Evolutionary conservation across 2,113 vertebrate species (phyloP).

Genomic region (Albula glossodonta): DNA sequence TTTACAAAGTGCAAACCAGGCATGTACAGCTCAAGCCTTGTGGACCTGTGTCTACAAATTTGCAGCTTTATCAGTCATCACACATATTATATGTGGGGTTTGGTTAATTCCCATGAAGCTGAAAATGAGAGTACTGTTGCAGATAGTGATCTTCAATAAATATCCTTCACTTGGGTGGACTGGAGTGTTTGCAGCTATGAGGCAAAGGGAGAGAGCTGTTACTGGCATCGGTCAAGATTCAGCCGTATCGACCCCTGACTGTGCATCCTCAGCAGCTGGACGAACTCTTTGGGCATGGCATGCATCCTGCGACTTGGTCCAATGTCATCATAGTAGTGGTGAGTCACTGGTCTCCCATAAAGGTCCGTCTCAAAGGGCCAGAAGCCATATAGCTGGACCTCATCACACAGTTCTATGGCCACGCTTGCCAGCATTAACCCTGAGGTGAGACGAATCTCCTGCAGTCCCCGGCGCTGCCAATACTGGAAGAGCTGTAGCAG

Average conservation of each 20-base stretch:
- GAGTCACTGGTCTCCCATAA: background rate
- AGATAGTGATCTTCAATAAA: background rate
- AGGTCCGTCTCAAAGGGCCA: constrained; percentile 38
- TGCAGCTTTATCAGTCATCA: too few relatives aligned
- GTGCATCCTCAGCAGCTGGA: constrained; percentile 35
- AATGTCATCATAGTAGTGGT: constrained; percentile 39
- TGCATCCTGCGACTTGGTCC: background rate
- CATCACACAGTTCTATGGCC: constrained; percentile 35
- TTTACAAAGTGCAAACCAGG: too few relatives aligned
- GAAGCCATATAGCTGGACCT: constrained; percentile 41
- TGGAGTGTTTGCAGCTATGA: background rate
- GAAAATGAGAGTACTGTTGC: background rate
- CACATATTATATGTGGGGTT: background rate
- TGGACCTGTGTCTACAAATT: too few relatives aligned
- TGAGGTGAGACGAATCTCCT: constrained; percentile 23
- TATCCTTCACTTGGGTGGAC: background rate
- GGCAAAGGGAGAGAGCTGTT: background rate
- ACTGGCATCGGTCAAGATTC: constrained; percentile 23
- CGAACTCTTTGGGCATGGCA: constrained; percentile 43
- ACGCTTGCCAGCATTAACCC: constrained; percentile 36
- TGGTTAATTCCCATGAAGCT: background rate
- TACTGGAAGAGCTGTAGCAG: constrained; percentile 8
- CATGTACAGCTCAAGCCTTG: too few relatives aligned
- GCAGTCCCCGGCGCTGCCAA: constrained; percentile 29
- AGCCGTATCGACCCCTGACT: constrained; percentile 36